Evolutionary conservation across 2,797 vertebrate species (phyloP), one percentile per base, ranked within the genome.

Genomic region (Schizothorax lantsangensis): DNA sequence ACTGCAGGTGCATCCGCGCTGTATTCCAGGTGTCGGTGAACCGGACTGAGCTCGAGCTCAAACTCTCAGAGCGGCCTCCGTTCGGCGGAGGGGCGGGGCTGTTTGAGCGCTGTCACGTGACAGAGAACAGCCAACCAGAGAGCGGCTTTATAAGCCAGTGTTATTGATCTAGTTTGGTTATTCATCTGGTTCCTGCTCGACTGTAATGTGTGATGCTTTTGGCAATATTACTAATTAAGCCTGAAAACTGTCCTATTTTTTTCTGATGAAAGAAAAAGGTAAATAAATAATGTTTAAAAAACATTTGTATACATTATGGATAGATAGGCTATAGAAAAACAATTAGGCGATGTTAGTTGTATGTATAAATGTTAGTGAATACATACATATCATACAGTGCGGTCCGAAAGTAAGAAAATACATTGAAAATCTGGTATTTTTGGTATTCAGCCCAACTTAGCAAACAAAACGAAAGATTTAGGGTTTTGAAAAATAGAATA

Each of bases 81-180:
- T 19, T 40, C 45, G 12, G 64, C 1, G 21, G 12, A 52, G 54
- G 82, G 57, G 62, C 49, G 45, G 83, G 75, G 71, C 80, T 59
- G n/a, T 5, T 40, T 21, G 36, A 68, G 62, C 2, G 33, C 19
- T 26, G n/a, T 52, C 84, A 91, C 85, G 89, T 91, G 84, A 88
- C 57, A 2, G 6, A 12, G 8, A 17, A 30, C 9, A 30, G 43
- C 14, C 66, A 71, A 82, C 19, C 64, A 82, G 64, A 71, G 66
- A 38, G 64, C 38, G 19, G 47, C 30, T 23, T 7, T 2, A 2
- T 23, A 5, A 66, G 2, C 40, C 40, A 6, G 26, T 9, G 6
- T 47, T 33, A 21, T 49, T 64, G 5, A 26, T 64, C 38, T 62
- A 19, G 23, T 43, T 64, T 45, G 57, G 8, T 36, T 77, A 21